Evolutionary conservation across 2,888 invertebrate species (phyloP), one percentile per base, ranked within the genome.

Genomic region (Pammene fasciana): DNA sequence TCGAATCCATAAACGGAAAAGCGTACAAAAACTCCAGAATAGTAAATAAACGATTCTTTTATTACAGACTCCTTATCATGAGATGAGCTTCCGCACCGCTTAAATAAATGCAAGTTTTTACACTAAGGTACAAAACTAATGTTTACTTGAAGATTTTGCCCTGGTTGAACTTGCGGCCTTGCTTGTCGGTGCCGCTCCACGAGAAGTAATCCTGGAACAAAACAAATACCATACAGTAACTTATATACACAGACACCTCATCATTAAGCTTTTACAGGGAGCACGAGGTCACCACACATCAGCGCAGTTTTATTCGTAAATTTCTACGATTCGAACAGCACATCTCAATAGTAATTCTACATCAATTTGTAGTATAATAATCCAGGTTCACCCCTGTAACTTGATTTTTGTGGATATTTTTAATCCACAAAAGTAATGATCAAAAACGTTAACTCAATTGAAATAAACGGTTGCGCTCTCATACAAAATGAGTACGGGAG

Each of bases 61-160:
- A 82, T 82, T 81, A 78, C 75, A 76, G 75, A 76, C 70, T 79
- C 76, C 81, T 76, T 79, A 79, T 46, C 26, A 79, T 74, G 79
- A 76, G 78, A 75, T 68, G 61, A 46, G 64, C 68, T 72, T 73
- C 71, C 71, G 73, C 72, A 74, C 74, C 75, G 71, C 74, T 75
- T 76, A 75, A 79, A 79, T 86, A 85, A 87, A 87, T 86, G 87
- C 86, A 82, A 50, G 62, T 60, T 61, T 50, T n/a, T 26, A 48
- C 48, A 41, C 52, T 41, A 41, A 59, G 11, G 57, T 18, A 61
- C 61, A 41, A 26, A 52, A 38, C 8, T n/a, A 26, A 10, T 11
- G 75, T 10, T 88, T 83, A 99, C 94, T 99, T 99, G 94, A 99
- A 99, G 91, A 99, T 97, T 94, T 99, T 99, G 90, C 99, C 99